Evolutionary conservation across 2,888 invertebrate genomes (phyloP).

Genomic region (Sarcophaga carnaria): DNA sequence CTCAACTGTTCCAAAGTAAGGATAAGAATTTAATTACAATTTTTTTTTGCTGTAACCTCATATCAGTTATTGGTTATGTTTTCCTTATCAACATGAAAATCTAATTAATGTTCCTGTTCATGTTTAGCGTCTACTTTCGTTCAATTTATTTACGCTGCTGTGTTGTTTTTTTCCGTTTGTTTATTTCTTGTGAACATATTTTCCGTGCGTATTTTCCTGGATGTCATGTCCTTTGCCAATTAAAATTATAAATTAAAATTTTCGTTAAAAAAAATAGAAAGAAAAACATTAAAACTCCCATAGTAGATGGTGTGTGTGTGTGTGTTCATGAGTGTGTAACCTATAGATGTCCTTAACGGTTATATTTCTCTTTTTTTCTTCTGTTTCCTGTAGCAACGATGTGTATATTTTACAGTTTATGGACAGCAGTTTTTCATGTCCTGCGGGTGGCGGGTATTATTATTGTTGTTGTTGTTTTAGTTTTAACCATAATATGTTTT

Average conservation of each 20-base stretch:
- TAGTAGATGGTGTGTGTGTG: no score
- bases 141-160: neutral
- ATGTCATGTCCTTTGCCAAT: conserved; percentile 34
- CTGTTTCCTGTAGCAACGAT: neutral
- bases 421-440: neutral
- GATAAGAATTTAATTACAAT: no score
- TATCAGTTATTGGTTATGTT: no score
- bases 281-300: neutral
- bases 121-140: neutral
- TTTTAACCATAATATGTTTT: neutral
- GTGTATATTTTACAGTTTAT: neutral
- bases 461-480: neutral
- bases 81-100: no score
- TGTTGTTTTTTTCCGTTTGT: neutral
- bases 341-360: neutral
- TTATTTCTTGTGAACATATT: neutral
- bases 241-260: conserved; percentile 32
- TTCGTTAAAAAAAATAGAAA: conserved; percentile 2
- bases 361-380: neutral
- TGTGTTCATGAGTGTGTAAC: neutral
- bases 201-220: neutral
- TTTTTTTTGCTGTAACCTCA: no score
- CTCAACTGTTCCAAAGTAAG: no score
- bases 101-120: no score
- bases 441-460: neutral